Conservation (phyloP, 2,888 invertebrate genomes). For the Euclidia mi region DNA sequence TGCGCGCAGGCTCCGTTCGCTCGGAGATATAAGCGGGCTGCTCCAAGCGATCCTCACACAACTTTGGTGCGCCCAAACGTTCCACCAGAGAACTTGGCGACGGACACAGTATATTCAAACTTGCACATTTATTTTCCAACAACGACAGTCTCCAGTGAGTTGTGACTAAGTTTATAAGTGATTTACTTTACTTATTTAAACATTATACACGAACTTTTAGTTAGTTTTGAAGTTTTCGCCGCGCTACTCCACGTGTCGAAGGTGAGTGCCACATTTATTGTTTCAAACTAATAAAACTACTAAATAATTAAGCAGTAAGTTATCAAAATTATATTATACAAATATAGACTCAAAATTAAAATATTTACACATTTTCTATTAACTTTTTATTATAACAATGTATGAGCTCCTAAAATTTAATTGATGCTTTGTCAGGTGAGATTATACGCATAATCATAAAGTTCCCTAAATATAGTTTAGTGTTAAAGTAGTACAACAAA, state of each 20-base stretch:
- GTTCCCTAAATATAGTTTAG: no score
- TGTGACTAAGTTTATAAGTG: constrained; percentile 72
- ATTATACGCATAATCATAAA: no score
- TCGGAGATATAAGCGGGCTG: constrained; percentile 83
- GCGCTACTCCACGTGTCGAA: constrained; percentile 57
- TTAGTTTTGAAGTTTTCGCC: constrained; percentile 73
- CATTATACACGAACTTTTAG: constrained; percentile 68
- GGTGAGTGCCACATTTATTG: constrained; percentile 46
- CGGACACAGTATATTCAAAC: constrained; percentile 57
- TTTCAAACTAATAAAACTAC: constrained; percentile 38
- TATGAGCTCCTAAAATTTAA: no score
- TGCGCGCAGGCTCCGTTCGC: constrained; percentile 72
- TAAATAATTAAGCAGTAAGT: background rate
- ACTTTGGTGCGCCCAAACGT: constrained; percentile 87
- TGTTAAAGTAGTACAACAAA: no score
- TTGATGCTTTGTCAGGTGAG: no score
- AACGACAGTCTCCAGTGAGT: constrained; percentile 64
- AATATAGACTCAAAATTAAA: background rate
- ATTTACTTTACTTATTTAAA: constrained; percentile 51
- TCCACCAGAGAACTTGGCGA: constrained; percentile 76
- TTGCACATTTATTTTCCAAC: constrained; percentile 52
- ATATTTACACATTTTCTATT: background rate
- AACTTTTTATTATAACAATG: no score
- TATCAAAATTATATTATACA: background rate
- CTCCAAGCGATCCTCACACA: constrained; percentile 79